phyloP scores from a whole-genome alignment of 2,113 vertebrate genomes.

The Sebastes schlegelii region DNA sequence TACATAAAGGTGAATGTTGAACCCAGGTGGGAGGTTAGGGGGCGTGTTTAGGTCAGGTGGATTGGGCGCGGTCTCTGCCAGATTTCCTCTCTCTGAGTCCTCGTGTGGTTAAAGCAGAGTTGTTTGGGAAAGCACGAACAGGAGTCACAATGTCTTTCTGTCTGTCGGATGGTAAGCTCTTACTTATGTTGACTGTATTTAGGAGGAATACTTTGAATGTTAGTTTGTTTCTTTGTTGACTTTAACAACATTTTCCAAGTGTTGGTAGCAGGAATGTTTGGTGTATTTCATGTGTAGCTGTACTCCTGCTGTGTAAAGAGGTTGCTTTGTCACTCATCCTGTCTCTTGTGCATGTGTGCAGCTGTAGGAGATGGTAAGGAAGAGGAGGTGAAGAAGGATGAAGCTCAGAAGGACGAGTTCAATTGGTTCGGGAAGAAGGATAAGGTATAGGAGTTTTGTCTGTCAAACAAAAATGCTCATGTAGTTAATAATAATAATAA shows the following conservation, averaged over 20 bases:
- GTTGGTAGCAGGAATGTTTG: no score
- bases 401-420: constrained; percentile 66
- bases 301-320: neutral
- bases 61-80: constrained; percentile 17
- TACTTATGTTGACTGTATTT: rapidly evolving
- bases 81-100: neutral
- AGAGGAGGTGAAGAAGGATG: constrained; percentile 46
- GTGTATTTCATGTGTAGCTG: neutral
- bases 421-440: constrained; percentile 61
- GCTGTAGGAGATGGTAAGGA: constrained; percentile 39
- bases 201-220: neutral
- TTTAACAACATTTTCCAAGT: rapidly evolving
- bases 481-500: neutral
- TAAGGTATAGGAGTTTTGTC: constrained; percentile 18
- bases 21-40: neutral
- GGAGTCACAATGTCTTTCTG: constrained; percentile 49
- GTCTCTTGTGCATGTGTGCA: constrained; percentile 34
- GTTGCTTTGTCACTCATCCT: neutral
- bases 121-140: neutral
- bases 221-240: neutral
- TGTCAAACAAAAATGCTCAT: neutral
- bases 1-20: no score
- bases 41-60: constrained; percentile 26
- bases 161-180: constrained; percentile 47
- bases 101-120: neutral